A percentile compares a stretch with the other conserved stretches of the same genome.
phyloP scores from a whole-genome alignment of 2,797 vertebrate genomes.

The Platalea minor region DNA sequence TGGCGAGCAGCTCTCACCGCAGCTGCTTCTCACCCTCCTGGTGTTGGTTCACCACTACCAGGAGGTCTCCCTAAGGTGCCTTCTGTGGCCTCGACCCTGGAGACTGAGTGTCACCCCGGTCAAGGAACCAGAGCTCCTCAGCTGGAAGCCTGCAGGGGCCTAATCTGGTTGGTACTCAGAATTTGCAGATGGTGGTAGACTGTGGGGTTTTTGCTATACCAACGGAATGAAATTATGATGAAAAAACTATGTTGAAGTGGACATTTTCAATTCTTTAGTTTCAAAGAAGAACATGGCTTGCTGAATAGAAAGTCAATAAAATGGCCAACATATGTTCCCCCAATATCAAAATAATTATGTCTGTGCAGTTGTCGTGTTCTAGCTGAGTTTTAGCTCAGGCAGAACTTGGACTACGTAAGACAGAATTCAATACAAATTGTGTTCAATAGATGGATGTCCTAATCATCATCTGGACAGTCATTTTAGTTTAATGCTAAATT shows the following conservation, averaged over 20 bases:
- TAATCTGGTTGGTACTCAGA: background rate
- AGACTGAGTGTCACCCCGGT: background rate
- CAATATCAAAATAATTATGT: background rate
- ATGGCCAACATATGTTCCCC: fast-evolving
- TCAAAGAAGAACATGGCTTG: background rate
- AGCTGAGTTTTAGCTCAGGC: background rate
- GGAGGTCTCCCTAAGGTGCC: background rate
- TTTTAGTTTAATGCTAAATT: background rate
- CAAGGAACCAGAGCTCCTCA: background rate
- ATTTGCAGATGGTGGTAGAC: background rate
- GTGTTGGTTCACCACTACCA: background rate
- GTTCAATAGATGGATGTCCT: background rate
- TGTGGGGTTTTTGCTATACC: background rate
- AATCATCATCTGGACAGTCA: background rate
- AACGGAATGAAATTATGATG: background rate
- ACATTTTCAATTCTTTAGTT: background rate
- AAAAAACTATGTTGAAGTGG: background rate
- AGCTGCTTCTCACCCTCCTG: constrained; percentile 12
- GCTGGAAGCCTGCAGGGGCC: background rate
- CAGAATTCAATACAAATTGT: background rate
- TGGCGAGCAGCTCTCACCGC: background rate
- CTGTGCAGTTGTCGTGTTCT: background rate
- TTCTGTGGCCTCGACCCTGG: background rate
- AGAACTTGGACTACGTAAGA: background rate
- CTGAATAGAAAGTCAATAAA: background rate